Evolutionary conservation across 2,113 vertebrate species (phyloP).

Genomic region (Ptychochromis oligacanthus): DNA sequence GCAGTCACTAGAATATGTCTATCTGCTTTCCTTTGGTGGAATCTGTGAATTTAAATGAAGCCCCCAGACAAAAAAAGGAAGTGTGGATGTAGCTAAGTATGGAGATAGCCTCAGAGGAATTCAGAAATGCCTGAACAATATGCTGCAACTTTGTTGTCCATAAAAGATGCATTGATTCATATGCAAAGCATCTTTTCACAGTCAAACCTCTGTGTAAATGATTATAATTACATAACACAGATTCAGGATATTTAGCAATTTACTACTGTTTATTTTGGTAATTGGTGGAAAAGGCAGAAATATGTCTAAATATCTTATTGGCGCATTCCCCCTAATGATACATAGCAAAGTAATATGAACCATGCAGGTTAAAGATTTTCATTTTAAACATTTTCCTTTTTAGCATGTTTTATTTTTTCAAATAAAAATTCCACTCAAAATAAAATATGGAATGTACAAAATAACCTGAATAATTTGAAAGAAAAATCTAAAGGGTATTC

Average conservation of each 20-base stretch:
- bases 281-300: neutral
- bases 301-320: neutral
- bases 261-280: neutral
- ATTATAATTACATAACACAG: neutral
- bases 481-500: neutral
- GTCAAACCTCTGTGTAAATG: neutral
- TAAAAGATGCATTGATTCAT: constrained; percentile 3
- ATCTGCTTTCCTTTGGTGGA: neutral
- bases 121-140: constrained; percentile 1
- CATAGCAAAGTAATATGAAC: neutral
- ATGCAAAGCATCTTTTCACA: neutral
- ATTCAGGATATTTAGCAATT: neutral
- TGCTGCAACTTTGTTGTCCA: neutral
- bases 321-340: neutral
- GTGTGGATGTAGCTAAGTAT: neutral
- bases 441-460: neutral
- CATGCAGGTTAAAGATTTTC: neutral
- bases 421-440: neutral
- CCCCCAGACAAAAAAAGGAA: neutral
- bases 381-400: no score
- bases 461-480: neutral
- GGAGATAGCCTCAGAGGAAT: neutral
- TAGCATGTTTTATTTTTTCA: no score
- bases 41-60: constrained; percentile 51
- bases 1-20: neutral